Evolutionary conservation across 2,888 invertebrate genomes (phyloP), one percentile per base, ranked within the genome.

Genomic region (Mystacides longicornis): DNA sequence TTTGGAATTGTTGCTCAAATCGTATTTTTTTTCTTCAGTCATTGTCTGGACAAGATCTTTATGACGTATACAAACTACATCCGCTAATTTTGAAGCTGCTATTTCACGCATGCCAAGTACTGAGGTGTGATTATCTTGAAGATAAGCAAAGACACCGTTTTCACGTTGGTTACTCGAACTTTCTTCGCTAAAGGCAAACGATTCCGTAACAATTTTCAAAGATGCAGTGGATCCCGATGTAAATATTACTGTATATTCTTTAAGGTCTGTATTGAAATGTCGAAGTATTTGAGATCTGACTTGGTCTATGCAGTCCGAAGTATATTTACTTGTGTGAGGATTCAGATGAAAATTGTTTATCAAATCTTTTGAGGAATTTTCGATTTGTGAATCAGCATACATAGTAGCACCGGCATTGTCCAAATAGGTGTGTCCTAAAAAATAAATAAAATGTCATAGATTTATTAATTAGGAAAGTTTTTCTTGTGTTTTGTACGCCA

Each of bases 101-200:
- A 88, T 67, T 69, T 88, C 89, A 67, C 97, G 78, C 82, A 97
- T 86, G 11, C 98, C 97, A 57, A 97, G 75, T 0, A 95, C 93
- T 1, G 97, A 97, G 1, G 97, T 97, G 68, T 98, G 98, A 68
- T 92, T 96, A 69, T 97, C 95, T 67, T 86, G 81, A 52, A 90
- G 75, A 68, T 94, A 93, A 7, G 83, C 81, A 67, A 93, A 91
- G 51, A 79, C 74, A 1, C 91, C 89, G 46, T 62, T 55, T 23
- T 57, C 50, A 37, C 14, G 14, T 53, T 49, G 55, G 65, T 63
- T 56, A 62, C 61, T 33, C n/a, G n/a, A 23, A 18, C 22, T 52
- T 20, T 69, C 65, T 31, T 54, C 60, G 45, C 68, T 62, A 68
- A 86, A 90, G 59, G 79, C 67, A 68, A 97, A 96, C 54, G 82